These are phyloP conservation scores for Watsonalla binaria DNA, from an alignment of 2,888 invertebrate species.

Conservation along the genomic window DNA sequence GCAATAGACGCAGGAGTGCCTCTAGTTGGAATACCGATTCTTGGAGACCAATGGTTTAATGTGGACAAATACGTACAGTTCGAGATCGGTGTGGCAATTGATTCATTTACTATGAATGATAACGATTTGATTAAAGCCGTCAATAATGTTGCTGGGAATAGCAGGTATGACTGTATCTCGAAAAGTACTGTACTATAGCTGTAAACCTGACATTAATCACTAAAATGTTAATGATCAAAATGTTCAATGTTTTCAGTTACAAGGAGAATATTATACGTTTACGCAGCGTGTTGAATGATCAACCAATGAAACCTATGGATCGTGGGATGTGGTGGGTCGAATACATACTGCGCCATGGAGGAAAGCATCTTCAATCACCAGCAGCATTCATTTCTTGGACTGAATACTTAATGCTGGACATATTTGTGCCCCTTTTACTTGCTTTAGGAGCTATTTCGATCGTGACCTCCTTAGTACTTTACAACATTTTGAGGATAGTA, in stretches of 20 bases:
- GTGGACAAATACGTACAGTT: constrained; percentile 17
- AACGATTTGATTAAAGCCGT: neutral
- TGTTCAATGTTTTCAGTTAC: constrained; percentile 10
- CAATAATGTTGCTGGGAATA: neutral
- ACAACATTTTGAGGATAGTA: no score
- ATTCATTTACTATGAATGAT: neutral
- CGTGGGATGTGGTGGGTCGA: constrained; percentile 29
- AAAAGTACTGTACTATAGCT: no score
- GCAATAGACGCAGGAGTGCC: constrained; percentile 27
- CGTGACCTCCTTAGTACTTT: no score
- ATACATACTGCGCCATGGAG: constrained; percentile 22
- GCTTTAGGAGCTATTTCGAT: neutral
- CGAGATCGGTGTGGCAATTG: constrained; percentile 2
- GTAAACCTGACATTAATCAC: no score
- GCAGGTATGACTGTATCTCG: neutral
- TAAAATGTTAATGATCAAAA: no score
- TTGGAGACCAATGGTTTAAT: constrained; percentile 27
- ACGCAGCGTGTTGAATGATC: constrained; percentile 16
- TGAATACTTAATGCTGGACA: constrained; percentile 8
- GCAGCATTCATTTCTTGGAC: constrained; percentile 23
- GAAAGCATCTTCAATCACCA: constrained; percentile 20
- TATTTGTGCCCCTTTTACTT: neutral
- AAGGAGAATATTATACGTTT: constrained; percentile 13
- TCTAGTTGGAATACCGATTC: constrained; percentile 23
- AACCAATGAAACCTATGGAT: constrained; percentile 17